Evolutionary conservation across 1,140 invertebrate species (phyloP), one percentile per base, ranked within the genome.

Genomic region (Nylanderia fulva): DNA sequence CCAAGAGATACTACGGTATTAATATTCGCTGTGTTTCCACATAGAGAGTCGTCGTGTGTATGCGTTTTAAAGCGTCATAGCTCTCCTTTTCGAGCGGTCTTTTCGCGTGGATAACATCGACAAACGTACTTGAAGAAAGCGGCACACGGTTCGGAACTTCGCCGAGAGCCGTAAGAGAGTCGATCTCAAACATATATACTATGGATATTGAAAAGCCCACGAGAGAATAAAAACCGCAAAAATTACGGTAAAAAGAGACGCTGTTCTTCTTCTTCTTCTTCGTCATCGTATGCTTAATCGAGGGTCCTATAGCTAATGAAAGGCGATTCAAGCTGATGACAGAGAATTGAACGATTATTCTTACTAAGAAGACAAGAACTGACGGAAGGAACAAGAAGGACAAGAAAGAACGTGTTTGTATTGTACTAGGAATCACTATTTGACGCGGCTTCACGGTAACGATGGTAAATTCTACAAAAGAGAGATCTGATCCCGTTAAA

Each of bases 11-110:
- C 87, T 85, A 36, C 36, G 87, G 86, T 90, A 92, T 92, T 92
- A 92, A 92, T 92, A 92, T 92, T 92, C 91, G 91, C 79, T 45
- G 86, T 90, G 90, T 88, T 88, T 87, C 84, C 48, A 48, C 45
- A 60, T 29, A 39, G 48, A 72, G 61, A 74, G 39, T 64, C 60
- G 39, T 48, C 87, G 48, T 83, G 48, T 83, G 42, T 72, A 54
- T 68, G 54, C 58, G 27, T 75, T 72, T 82, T 52, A 21, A 58
- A 74, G 48, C 66, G 54, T 29, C 64, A 21, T 24, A 24, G 52
- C 74, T 45, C 63, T 86, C 52, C 61, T 61, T 77, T 63, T 60
- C 45, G 45, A 76, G 63, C 69, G 76, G 71, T 29, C 76, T 87
- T 77, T 54, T 66, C 72, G 84, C 87, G 85, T 74, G 88, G 91